Evolutionary conservation across 2,888 invertebrate genomes (phyloP), one percentile per base, ranked within the genome.

Genomic region (Pachydiplax longipennis): DNA sequence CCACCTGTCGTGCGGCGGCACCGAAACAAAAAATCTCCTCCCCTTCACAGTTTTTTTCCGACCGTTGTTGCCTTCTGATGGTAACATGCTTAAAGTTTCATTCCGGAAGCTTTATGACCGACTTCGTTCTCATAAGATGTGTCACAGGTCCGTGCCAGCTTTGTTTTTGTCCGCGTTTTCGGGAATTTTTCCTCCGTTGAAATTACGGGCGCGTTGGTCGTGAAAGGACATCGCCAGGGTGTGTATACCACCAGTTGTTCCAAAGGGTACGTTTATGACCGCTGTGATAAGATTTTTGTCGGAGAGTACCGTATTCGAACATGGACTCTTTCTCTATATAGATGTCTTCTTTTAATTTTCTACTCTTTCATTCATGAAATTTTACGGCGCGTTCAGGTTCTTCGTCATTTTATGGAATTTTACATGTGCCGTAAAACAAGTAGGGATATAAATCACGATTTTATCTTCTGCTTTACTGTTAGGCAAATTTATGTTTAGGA

Each of bases 1-100:
- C 83, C 83, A 83, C 83, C 83, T 83, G 83, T 83, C 83, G 83
- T 83, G 83, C 35, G 18, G 35, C n/a, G 13, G 15, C 58, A 53
- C 31, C 18, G 31, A 53, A 35, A 83, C 83, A 83, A 53, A 83
- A 83, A 58, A 83, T 53, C 83, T 58, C 83, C 35, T 58, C n/a
- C 82, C 82, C 53, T 1, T 35, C 83, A 18, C 58, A 53, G 35
- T 83, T 61, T 31, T 31, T n/a, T 31, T 22, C 53, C 80, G 8
- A 31, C 31, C 15, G 13, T 44, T 48, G 53, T 25, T 22, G 4
- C 35, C 18, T 37, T 65, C 12, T n/a, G 25, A 65, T 65, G 22
- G 65, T 65, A 22, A 25, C 65, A 22, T 65, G n/a, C 65, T 65
- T 25, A 22, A 65, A 65, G 65, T 65, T 65, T 22, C 65, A 65